phyloP scores from a whole-genome alignment of 2,113 vertebrate genomes.

The Zingel zingel region DNA sequence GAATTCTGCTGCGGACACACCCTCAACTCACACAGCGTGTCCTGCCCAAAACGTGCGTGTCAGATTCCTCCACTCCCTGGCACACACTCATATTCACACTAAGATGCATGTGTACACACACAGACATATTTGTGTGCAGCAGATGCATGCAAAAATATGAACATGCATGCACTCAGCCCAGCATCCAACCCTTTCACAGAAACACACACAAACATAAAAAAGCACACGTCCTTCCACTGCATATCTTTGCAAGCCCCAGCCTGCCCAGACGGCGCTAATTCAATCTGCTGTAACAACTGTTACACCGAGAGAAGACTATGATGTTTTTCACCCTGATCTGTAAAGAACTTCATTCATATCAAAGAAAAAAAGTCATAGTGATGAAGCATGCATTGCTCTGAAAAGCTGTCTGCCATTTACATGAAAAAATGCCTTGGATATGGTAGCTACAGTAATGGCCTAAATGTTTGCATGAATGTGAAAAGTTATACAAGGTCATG shows the following conservation, averaged over 20 bases:
- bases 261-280: slow-evolving; percentile 65
- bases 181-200: slow-evolving; percentile 15
- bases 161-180: slow-evolving; percentile 1
- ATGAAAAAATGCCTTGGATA: background rate
- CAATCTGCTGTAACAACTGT: slow-evolving; percentile 74
- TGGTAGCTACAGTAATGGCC: too few relatives aligned
- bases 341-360: slow-evolving; percentile 34
- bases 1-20: slow-evolving; percentile 73
- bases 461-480: background rate
- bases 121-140: background rate
- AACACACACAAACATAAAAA: slow-evolving; percentile 22
- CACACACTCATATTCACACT: slow-evolving; percentile 26
- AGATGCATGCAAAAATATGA: slow-evolving; percentile 49
- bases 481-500: slow-evolving; percentile 24
- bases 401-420: background rate
- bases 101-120: background rate
- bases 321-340: slow-evolving; percentile 9
- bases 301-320: slow-evolving; percentile 40
- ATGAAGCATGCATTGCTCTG: background rate
- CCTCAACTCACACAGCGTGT: slow-evolving; percentile 52
- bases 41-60: slow-evolving; percentile 56
- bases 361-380: slow-evolving; percentile 1
- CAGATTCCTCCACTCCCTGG: slow-evolving; percentile 57
- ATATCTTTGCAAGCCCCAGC: slow-evolving; percentile 62
- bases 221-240: slow-evolving; percentile 55